A percentile compares a stretch with the other conserved stretches of the same genome.
Conservation (phyloP, 64 coral and sea anemone species). For the Anthopleura sola region DNA sequence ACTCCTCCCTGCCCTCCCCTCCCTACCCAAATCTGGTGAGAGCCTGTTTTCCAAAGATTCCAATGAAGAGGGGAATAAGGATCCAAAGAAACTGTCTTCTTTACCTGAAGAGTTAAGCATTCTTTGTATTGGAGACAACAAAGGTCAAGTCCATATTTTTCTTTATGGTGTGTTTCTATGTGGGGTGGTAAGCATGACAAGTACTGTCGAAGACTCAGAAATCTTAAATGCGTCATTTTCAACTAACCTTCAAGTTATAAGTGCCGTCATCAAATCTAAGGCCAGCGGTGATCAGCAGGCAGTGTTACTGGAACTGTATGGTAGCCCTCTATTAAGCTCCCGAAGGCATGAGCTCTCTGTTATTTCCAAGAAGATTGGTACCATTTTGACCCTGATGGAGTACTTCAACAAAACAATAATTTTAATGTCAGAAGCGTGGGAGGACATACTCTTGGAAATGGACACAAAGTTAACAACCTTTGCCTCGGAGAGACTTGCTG, state of each 20-base stretch:
- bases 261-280: conserved; percentile 35
- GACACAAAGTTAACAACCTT: conserved; percentile 84
- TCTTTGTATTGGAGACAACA: conserved; percentile 62
- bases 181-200: conserved; percentile 41
- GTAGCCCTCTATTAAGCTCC: conserved; percentile 53
- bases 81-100: conserved; percentile 80
- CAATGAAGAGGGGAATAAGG: conserved; percentile 42
- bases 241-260: conserved; percentile 46
- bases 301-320: conserved; percentile 51
- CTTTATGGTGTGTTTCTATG: conserved; percentile 84
- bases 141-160: conserved; percentile 66
- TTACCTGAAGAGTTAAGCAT: conserved; percentile 75
- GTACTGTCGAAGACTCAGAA: conserved; percentile 21
- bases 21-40: conserved; percentile 70
- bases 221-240: conserved; percentile 57
- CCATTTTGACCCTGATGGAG: conserved; percentile 61
- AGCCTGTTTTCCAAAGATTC: conserved; percentile 72
- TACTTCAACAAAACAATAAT: conserved; percentile 80
- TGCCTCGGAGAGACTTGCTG: conserved; percentile 57
- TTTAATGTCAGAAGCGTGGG: conserved; percentile 97
- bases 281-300: neutral
- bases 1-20: conserved; percentile 61
- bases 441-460: conserved; percentile 93
- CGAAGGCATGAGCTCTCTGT: conserved; percentile 62
- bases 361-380: conserved; percentile 77